Evolutionary conservation across 2,113 vertebrate species (phyloP), one percentile per base, ranked within the genome.

Genomic region (Amphiprion ocellaris): DNA sequence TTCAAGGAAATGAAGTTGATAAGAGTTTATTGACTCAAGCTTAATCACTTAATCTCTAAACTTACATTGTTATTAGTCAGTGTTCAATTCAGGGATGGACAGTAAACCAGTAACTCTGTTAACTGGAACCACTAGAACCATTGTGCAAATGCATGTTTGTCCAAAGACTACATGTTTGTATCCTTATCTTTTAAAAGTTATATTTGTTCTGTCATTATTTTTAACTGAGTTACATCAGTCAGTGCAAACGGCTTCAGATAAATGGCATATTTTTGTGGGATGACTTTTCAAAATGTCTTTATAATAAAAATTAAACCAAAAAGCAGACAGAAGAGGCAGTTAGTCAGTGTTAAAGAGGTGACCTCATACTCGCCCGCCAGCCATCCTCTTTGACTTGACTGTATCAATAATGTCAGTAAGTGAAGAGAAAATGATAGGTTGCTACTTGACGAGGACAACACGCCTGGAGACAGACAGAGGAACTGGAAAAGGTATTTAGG

Each of bases 401-500:
- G 2, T 28, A n/a, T 60, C 0, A 24, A 39, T 65, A 37, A 24
- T 79, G 15, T 67, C 39, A 23, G 2, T 41, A 19, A 44, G 21
- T 30, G 39, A 47, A 44, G 30, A 21, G 28, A 58, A 68, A 56
- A 73, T 26, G 47, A 81, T 64, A 15, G 12, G 60, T 73, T 69
- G 44, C 46, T 83, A 66, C 66, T 77, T 68, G 76, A 81, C 41
- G 15, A 56, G 39, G 67, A 28, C 60, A 74, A 46, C 10, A 30
- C 1, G 50, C 69, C 64, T 55, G 55, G 67, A 76, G 72, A 83
- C 54, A 85, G 59, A 55, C 75, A 66, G 37, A 70, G 37, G 19
- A 66, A 59, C 56, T 56, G 55, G 16, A 71, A 71, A 64, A 83
- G 68, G 41, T 79, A 72, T 88, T 83, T 49, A 33, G 81, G 64